Conservation (phyloP, 2,888 invertebrate genomes). For the Fissipunctia ypsillon region DNA sequence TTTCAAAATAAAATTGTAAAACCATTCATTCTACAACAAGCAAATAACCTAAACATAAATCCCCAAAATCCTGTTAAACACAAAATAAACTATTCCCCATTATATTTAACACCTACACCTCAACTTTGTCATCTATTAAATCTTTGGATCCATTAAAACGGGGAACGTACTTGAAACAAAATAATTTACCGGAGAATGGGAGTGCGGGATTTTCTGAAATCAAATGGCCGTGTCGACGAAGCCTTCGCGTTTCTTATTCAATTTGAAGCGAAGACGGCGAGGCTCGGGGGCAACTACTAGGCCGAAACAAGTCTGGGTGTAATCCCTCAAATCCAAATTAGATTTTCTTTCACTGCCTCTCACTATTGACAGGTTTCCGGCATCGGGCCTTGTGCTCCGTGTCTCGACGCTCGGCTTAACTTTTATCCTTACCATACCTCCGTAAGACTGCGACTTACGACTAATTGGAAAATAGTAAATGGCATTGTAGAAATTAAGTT, state of each 20-base stretch:
- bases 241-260: constrained; percentile 83
- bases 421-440: constrained; percentile 72
- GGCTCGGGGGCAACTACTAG: constrained; percentile 80
- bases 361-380: constrained; percentile 86
- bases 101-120: constrained; percentile 33
- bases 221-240: constrained; percentile 76
- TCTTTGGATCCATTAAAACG: constrained; percentile 51
- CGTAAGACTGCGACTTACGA: constrained; percentile 66
- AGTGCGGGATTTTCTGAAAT: constrained; percentile 73
- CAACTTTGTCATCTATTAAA: constrained; percentile 50
- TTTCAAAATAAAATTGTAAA: not conserved
- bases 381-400: constrained; percentile 68
- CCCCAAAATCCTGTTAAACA: not conserved
- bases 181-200: constrained; percentile 69
- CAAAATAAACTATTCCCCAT: constrained; percentile 16
- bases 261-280: constrained; percentile 80
- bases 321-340: constrained; percentile 90
- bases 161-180: constrained; percentile 64
- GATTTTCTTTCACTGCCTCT: constrained; percentile 88
- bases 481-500: constrained; percentile 59
- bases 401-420: constrained; percentile 74
- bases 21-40: not conserved
- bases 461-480: constrained; percentile 78
- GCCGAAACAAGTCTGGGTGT: constrained; percentile 88
- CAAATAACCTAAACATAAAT: too few relatives aligned